These are phyloP conservation scores for Acanthisitta chloris DNA, from an alignment of 2,113 vertebrate species.

Conservation along the genomic window DNA sequence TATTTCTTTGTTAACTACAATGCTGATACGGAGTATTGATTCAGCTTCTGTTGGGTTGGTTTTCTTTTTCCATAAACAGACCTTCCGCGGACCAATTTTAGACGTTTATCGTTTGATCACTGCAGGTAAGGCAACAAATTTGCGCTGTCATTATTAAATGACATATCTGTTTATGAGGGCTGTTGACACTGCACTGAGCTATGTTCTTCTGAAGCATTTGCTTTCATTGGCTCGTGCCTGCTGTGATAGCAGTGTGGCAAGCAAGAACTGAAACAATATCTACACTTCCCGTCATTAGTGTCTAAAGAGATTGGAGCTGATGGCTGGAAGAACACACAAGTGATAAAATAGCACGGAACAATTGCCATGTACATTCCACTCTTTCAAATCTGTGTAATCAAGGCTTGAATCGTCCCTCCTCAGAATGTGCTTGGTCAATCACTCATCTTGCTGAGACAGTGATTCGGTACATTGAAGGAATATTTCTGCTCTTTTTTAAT, in stretches of 20 bases:
- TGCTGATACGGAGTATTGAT: background rate
- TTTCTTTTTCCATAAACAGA: constrained; percentile 71
- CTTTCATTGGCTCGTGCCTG: background rate
- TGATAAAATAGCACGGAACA: background rate
- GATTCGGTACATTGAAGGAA: background rate
- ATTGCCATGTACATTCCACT: rapidly evolving
- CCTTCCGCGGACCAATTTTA: constrained; percentile 87
- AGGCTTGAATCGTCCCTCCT: background rate
- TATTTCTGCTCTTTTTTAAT: background rate
- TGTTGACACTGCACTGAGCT: background rate
- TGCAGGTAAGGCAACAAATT: constrained; percentile 82
- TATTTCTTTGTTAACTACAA: background rate
- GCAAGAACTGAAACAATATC: background rate
- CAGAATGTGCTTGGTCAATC: background rate
- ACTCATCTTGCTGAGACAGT: background rate
- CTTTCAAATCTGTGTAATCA: background rate
- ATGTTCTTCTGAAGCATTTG: rapidly evolving
- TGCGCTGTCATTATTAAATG: background rate
- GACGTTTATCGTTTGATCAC: constrained; percentile 93
- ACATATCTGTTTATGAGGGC: rapidly evolving
- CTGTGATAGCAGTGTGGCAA: background rate
- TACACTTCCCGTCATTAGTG: rapidly evolving
- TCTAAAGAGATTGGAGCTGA: background rate
- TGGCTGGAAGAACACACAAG: background rate
- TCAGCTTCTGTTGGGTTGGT: background rate